These are phyloP conservation scores for Celastrina argiolus DNA, from an alignment of 2,888 invertebrate species.

Conservation along the genomic window DNA sequence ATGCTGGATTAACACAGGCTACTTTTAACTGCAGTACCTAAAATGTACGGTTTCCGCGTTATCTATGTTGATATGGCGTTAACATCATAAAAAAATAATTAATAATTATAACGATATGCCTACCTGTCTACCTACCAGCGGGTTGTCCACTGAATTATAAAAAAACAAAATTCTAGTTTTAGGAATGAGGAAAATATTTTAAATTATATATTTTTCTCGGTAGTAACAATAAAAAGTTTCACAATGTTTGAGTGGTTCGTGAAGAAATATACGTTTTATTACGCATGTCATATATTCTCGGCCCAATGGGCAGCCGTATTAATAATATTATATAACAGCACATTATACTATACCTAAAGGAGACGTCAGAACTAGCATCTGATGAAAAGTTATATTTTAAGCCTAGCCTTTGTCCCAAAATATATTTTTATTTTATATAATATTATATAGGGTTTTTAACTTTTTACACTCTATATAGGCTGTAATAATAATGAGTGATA, in stretches of 20 bases:
- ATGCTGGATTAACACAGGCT: too few relatives aligned
- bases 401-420: too few relatives aligned
- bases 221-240: slow-evolving; percentile 6
- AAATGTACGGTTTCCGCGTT: too few relatives aligned
- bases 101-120: not conserved
- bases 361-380: not conserved
- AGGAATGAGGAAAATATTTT: not conserved
- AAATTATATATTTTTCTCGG: not conserved
- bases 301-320: not conserved
- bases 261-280: not conserved
- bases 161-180: not conserved
- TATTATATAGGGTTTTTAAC: too few relatives aligned
- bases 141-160: not conserved
- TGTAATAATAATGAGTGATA: too few relatives aligned
- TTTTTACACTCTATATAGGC: too few relatives aligned
- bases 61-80: too few relatives aligned
- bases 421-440: too few relatives aligned
- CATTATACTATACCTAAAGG: not conserved
- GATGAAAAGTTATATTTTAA: not conserved
- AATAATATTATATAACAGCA: not conserved
- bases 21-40: too few relatives aligned
- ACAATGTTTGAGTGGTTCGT: slow-evolving; percentile 1
- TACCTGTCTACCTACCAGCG: not conserved
- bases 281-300: not conserved
- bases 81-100: too few relatives aligned